Conservation (phyloP, 1,140 invertebrate species). For the Drosophila cardini region DNA sequence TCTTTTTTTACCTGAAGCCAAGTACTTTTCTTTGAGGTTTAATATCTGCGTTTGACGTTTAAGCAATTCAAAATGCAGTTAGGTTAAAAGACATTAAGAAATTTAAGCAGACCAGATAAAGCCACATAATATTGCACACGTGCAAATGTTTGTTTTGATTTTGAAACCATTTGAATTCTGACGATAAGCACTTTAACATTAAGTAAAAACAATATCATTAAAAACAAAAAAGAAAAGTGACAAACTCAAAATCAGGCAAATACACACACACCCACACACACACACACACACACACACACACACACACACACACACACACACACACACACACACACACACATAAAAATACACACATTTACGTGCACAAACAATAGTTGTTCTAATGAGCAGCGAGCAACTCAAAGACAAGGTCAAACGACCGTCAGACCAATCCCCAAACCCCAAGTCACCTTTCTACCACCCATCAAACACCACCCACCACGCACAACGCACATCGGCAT, state of each 20-base stretch:
- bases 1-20: no score
- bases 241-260: constrained; percentile 56
- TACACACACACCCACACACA: constrained; percentile 24
- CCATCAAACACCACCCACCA: neutral
- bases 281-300: neutral
- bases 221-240: constrained; percentile 32
- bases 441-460: constrained; percentile 1
- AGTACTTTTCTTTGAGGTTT: no score
- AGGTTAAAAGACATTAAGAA: constrained; percentile 11
- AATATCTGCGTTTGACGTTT: neutral
- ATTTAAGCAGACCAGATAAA: constrained; percentile 21
- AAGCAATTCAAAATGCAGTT: neutral
- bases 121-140: neutral
- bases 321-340: neutral
- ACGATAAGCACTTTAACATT: constrained; percentile 51
- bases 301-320: neutral
- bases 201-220: constrained; percentile 11
- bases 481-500: neutral
- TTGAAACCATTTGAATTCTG: constrained; percentile 45
- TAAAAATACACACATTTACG: neutral
- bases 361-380: constrained; percentile 58
- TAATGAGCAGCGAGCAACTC: constrained; percentile 66
- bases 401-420: constrained; percentile 62
- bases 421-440: no score
- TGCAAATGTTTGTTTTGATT: constrained; percentile 4